Evolutionary conservation across 2,888 invertebrate species (phyloP).

Genomic region (Prenolepis imparis): DNA sequence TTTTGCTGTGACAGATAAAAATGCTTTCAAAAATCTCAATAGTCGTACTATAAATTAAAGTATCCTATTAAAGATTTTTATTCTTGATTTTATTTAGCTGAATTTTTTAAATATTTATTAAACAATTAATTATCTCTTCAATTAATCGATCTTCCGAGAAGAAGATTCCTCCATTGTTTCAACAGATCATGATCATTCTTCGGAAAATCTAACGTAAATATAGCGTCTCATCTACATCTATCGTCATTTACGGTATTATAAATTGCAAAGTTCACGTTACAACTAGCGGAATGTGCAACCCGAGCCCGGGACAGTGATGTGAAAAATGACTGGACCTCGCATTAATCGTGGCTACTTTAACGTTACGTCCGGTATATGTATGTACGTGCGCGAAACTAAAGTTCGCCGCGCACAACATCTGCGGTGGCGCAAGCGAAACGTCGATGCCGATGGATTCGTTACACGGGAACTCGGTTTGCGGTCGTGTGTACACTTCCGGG

Average conservation of each 20-base stretch:
- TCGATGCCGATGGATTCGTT: conserved; percentile 75
- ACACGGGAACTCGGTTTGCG: conserved; percentile 72
- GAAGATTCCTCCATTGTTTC: neutral
- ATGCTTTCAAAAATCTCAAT: neutral
- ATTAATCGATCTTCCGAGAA: neutral
- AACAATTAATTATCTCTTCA: neutral
- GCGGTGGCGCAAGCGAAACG: conserved; percentile 58
- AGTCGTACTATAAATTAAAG: neutral
- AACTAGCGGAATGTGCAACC: conserved; percentile 24
- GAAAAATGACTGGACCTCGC: conserved; percentile 75
- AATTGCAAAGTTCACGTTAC: conserved; percentile 51
- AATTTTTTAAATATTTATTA: neutral
- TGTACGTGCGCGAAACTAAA: conserved; percentile 73
- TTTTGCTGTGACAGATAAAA: conserved; percentile 21
- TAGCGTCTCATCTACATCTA: neutral
- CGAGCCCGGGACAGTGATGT: conserved; percentile 47
- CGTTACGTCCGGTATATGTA: conserved; percentile 71
- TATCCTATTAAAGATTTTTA: neutral
- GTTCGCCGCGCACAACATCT: conserved; percentile 59
- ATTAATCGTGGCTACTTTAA: conserved; percentile 79
- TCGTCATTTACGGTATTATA: conserved; percentile 34
- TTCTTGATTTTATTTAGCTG: neutral
- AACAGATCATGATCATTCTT: neutral
- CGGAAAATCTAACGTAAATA: neutral
- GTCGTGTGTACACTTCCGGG: conserved; percentile 55